phyloP scores from a whole-genome alignment of 2,888 invertebrate species.

The Idaea straminata region DNA sequence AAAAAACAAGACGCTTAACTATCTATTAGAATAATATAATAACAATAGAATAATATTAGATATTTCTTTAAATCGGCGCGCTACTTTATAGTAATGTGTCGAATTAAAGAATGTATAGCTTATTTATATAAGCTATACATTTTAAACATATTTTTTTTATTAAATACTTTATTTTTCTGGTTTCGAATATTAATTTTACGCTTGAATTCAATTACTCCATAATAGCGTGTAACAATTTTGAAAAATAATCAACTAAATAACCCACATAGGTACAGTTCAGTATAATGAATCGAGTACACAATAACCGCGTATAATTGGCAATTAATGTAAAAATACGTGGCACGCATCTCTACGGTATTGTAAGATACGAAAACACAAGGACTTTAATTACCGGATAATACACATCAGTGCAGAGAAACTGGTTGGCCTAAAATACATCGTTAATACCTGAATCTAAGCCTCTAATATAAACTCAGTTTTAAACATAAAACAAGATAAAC shows the following conservation, averaged over 20 bases:
- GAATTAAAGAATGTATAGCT: too few species aligned
- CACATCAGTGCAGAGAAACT: background rate
- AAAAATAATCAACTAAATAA: background rate
- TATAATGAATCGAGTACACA: constrained; percentile 2
- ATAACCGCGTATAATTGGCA: constrained; percentile 23
- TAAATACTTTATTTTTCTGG: background rate
- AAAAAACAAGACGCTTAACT: too few species aligned
- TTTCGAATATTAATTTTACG: background rate
- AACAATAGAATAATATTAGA: too few species aligned
- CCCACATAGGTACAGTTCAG: background rate
- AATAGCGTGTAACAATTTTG: background rate
- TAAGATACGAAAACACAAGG: constrained; percentile 1
- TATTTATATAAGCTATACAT: too few species aligned
- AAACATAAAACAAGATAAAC: too few species aligned
- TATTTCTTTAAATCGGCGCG: too few species aligned
- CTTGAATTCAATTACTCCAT: background rate
- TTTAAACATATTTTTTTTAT: too few species aligned
- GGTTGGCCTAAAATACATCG: background rate
- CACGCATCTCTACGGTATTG: constrained; percentile 4
- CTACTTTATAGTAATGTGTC: too few species aligned
- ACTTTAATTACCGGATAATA: background rate
- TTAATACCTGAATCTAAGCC: too few species aligned
- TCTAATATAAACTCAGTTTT: too few species aligned
- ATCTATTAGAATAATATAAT: too few species aligned
- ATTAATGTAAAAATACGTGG: constrained; percentile 24